Base-by-base conservation (phyloP, 2,888 invertebrate species). In the Epinotia demarniana region DNA sequence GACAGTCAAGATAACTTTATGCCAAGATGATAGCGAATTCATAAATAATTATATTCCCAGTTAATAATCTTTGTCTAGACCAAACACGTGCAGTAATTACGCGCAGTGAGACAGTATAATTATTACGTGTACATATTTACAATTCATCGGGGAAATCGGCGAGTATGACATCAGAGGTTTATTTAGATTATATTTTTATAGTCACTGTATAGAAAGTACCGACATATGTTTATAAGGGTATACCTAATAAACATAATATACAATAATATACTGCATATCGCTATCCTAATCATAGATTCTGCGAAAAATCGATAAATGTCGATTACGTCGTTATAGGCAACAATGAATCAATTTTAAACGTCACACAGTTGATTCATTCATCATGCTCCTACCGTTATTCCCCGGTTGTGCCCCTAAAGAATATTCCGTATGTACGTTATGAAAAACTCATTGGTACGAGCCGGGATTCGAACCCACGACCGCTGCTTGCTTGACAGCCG, bases 61-160 rank as follows among this genome's bases (percentile, higher is more conserved):
- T 55, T 58, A 69, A 58, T 64, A 58, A 39, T 55, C 70, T 75
- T 75, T 75, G 75, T 75, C 60, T 71, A 66, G 64, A 71, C 64
- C 8, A 39, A 70, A 58, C 75, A 71, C 75, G 60, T 66, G 74
- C 39, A 49, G 57, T 57, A 4, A 19, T 58, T 27, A 57, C 49
- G n/a, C 57, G 63, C 18, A 33, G 53, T 53, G 18, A 60, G 33
- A 63, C 58, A 39, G 19, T 18, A 39, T 6, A 16, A 18, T 57
- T 55, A 18, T 57, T 55, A 57, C 27, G 53, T 27, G 16, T 64
- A 4, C 39, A 11, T 73, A 16, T 49, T 39, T 62, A 39, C 33
- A 58, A 67, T 69, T 57, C 49, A 16, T 39, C 23, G 19, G 13
- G 58, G n/a, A 66, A 18, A 55, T 11, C n/a, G n/a, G 55, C 43